Conservation (phyloP, 2,797 vertebrate genomes). For the Anabacerthia variegaticeps region DNA sequence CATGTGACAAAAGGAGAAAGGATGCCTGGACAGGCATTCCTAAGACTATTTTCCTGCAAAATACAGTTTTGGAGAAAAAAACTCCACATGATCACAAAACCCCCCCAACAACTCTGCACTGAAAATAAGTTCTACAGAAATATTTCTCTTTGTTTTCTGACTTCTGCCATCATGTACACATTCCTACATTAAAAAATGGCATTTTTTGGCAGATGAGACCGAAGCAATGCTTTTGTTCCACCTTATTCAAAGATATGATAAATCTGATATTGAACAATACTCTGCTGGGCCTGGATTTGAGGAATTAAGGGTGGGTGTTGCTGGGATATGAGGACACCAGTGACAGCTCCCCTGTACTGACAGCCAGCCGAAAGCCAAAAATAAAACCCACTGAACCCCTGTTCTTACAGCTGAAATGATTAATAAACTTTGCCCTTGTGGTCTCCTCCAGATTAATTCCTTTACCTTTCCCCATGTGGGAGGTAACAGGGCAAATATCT, state of each 20-base stretch:
- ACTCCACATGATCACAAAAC: neutral
- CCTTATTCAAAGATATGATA: neutral
- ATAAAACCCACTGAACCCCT: neutral
- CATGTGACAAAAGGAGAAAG: neutral
- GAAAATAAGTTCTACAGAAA: neutral
- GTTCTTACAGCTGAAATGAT: neutral
- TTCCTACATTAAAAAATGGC: neutral
- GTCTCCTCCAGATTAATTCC: neutral
- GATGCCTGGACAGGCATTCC: neutral
- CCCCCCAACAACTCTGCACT: neutral
- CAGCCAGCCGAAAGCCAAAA: neutral
- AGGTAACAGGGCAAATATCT: neutral
- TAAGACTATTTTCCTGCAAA: neutral
- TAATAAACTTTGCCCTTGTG: accelerated
- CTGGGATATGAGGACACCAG: neutral
- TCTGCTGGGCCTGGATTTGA: neutral
- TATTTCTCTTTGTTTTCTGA: neutral
- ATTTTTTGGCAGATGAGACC: neutral
- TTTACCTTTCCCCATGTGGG: neutral
- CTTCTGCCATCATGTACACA: neutral
- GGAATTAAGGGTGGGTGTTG: neutral
- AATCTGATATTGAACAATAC: neutral
- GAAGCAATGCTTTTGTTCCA: neutral
- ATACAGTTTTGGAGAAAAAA: neutral
- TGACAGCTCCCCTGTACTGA: neutral